phyloP scores from a whole-genome alignment of 2,888 invertebrate species.

The Hyles lineata region DNA sequence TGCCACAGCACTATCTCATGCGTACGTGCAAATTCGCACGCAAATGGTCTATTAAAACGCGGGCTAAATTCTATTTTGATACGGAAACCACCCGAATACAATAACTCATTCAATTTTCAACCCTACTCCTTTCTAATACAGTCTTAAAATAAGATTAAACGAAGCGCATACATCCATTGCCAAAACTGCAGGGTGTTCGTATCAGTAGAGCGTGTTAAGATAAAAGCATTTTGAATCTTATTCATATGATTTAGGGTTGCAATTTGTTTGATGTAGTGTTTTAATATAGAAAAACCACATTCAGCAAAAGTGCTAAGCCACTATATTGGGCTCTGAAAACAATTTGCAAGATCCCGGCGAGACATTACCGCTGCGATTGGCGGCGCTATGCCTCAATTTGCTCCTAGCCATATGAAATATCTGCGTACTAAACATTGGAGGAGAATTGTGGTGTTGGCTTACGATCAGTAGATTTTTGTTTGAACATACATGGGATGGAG shows the following conservation, averaged over 20 bases:
- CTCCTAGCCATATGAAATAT: background rate
- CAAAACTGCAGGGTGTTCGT: constrained; percentile 21
- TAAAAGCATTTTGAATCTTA: background rate
- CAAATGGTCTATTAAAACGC: constrained; percentile 50
- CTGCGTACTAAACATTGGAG: background rate
- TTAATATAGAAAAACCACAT: constrained; percentile 25
- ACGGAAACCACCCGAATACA: constrained; percentile 17
- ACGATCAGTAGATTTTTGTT: background rate
- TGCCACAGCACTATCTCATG: constrained; percentile 49
- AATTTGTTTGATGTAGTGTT: background rate
- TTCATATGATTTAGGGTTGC: background rate
- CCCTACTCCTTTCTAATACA: background rate
- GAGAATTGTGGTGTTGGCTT: background rate
- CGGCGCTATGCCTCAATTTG: background rate
- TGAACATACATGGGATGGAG: too few species aligned
- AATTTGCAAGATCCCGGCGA: background rate
- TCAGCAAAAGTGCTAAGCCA: constrained; percentile 8
- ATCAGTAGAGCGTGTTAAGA: background rate
- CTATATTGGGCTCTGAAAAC: background rate
- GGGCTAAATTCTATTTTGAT: constrained; percentile 25
- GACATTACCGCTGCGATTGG: background rate
- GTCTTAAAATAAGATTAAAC: background rate
- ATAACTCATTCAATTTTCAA: constrained; percentile 2
- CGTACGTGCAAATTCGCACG: constrained; percentile 65
- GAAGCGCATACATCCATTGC: constrained; percentile 19